Percentiles rank a stretch among this genome's conserved stretches.
These are phyloP conservation scores for Drosophila recens DNA, from an alignment of 2,888 invertebrate genomes.

Conservation along the genomic window DNA sequence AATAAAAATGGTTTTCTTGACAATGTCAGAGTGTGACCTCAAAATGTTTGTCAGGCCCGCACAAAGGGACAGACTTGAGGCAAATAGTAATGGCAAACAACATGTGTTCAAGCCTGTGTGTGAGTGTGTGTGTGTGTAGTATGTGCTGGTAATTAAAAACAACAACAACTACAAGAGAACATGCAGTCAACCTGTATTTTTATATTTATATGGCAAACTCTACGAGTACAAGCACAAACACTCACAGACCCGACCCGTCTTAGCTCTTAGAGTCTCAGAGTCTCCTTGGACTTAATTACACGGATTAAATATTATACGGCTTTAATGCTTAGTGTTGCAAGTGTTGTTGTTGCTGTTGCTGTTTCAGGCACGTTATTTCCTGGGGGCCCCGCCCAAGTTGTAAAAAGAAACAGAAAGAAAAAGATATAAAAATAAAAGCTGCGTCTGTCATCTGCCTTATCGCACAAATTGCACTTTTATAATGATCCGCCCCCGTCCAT, in stretches of 20 bases:
- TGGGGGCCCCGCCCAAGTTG: constrained; percentile 27
- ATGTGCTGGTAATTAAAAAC: constrained; percentile 72
- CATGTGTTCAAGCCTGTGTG: constrained; percentile 30
- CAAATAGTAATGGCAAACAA: constrained; percentile 57
- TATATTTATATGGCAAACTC: constrained; percentile 58
- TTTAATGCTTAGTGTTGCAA: constrained; percentile 59
- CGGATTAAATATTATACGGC: constrained; percentile 80
- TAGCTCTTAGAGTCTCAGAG: constrained; percentile 26
- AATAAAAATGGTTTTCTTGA: constrained; percentile 15
- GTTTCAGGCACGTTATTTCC: constrained; percentile 29
- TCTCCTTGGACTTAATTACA: constrained; percentile 82
- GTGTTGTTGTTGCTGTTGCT: constrained; percentile 11
- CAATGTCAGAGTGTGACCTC: constrained; percentile 71
- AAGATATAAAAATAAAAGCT: constrained; percentile 19
- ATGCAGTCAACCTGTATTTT: constrained; percentile 67
- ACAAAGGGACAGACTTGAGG: constrained; percentile 19
- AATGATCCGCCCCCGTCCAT: constrained; percentile 59
- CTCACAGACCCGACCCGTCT: not conserved
- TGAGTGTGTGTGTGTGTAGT: constrained; percentile 23
- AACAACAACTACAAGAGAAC: constrained; percentile 49
- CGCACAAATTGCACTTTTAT: constrained; percentile 76
- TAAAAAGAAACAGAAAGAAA: constrained; percentile 24
- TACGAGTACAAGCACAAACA: constrained; percentile 3
- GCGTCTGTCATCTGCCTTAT: constrained; percentile 50
- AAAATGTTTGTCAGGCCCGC: constrained; percentile 61